Evolutionary conservation across 2,113 vertebrate genomes (phyloP).

Genomic region (Scopus umbretta): DNA sequence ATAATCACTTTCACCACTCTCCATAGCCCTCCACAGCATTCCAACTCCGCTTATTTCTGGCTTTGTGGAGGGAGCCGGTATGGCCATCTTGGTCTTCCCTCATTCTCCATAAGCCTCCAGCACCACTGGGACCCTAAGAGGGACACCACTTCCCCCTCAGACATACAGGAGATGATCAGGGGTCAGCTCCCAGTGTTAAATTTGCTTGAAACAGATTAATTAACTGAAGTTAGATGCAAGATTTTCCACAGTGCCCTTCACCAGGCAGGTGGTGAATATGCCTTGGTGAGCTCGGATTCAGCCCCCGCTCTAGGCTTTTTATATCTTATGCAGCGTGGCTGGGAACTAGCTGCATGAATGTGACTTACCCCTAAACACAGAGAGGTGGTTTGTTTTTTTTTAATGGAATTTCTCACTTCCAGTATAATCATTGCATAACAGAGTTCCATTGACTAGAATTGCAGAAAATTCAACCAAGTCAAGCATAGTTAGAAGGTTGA

Average conservation of each 20-base stretch:
- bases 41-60: neutral
- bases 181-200: neutral
- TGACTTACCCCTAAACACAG: neutral
- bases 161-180: neutral
- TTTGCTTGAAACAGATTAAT: neutral
- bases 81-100: fast-evolving
- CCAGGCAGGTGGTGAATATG: neutral
- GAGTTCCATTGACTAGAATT: neutral
- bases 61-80: neutral
- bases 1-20: neutral
- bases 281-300: neutral
- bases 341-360: neutral
- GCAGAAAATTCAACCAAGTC: neutral
- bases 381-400: neutral
- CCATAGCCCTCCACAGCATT: fast-evolving
- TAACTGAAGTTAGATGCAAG: neutral
- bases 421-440: neutral
- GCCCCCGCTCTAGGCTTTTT: neutral
- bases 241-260: neutral
- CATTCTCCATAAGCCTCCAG: neutral
- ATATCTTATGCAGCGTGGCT: neutral
- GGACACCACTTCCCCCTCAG: neutral
- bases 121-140: neutral
- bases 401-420: neutral
- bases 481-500: neutral